These are phyloP conservation scores for Caerostris darwini DNA, from an alignment of 1,140 invertebrate species.

Conservation along the genomic window DNA sequence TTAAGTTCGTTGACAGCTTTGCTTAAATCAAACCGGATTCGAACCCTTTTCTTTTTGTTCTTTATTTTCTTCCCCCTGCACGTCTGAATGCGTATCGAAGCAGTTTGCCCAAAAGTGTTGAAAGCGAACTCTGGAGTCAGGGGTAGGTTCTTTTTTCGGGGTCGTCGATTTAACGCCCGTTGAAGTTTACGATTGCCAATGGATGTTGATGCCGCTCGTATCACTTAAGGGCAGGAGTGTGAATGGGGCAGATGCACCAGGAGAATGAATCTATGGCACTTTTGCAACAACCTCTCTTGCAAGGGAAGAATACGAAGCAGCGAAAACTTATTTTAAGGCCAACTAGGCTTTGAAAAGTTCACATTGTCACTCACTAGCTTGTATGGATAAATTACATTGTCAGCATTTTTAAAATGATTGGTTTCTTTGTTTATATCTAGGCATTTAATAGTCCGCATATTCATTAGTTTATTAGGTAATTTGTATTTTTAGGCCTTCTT, in stretches of 20 bases:
- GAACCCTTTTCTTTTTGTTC: neutral
- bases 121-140: neutral
- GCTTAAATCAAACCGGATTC: constrained; percentile 38
- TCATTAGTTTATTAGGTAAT: too few relatives aligned
- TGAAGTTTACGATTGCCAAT: neutral
- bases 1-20: constrained; percentile 2
- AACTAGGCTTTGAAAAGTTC: too few relatives aligned
- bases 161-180: neutral
- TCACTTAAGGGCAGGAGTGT: neutral
- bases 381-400: too few relatives aligned
- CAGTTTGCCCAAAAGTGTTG: constrained; percentile 25
- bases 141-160: neutral
- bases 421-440: too few relatives aligned
- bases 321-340: neutral
- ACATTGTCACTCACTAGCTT: too few relatives aligned
- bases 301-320: neutral
- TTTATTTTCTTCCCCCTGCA: neutral
- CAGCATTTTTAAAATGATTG: too few relatives aligned
- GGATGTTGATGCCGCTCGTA: neutral
- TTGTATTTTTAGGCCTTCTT: too few relatives aligned
- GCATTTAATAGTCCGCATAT: too few relatives aligned
- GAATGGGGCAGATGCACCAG: neutral
- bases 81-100: constrained; percentile 10
- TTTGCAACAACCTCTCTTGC: neutral
- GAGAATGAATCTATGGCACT: neutral